A percentile compares a stretch with the other conserved stretches of the same genome.
Conservation (phyloP, 2,888 invertebrate species). For the Megaustenia siamemsis region DNA sequence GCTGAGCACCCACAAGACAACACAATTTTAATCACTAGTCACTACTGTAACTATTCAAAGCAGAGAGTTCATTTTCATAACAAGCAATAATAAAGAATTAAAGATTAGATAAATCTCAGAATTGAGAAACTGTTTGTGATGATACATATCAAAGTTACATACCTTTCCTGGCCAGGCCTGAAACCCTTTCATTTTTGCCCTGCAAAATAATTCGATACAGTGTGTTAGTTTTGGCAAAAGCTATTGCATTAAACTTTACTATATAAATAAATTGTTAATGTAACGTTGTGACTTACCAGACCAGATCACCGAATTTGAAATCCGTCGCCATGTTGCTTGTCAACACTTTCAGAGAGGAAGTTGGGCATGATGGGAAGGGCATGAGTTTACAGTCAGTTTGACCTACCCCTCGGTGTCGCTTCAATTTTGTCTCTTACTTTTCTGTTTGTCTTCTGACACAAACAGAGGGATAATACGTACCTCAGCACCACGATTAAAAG, state of each 20-base stretch:
- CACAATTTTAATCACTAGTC: too few species aligned
- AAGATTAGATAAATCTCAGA: too few species aligned
- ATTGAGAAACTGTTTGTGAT: too few species aligned
- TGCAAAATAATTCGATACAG: constrained; percentile 80
- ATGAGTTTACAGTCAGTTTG: neutral
- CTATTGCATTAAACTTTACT: neutral
- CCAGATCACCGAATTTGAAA: constrained; percentile 86
- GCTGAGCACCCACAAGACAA: too few species aligned
- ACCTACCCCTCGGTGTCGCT: neutral
- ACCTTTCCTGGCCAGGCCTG: constrained; percentile 98
- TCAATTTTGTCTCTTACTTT: too few species aligned
- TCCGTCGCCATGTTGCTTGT: constrained; percentile 82
- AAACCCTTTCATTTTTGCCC: constrained; percentile 99
- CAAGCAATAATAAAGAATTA: too few species aligned
- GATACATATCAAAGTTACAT: too few species aligned
- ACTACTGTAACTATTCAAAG: too few species aligned
- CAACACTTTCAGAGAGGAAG: constrained; percentile 56
- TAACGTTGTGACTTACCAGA: constrained; percentile 83
- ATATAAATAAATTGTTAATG: neutral
- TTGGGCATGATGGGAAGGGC: constrained; percentile 54
- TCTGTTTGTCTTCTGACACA: too few species aligned
- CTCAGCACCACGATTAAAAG: too few species aligned
- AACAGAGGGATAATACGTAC: too few species aligned
- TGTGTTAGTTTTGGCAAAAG: constrained; percentile 60
- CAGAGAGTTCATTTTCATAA: too few species aligned